These are phyloP conservation scores for Vipera latastei DNA, from an alignment of 2,797 vertebrate species.

Conservation along the genomic window DNA sequence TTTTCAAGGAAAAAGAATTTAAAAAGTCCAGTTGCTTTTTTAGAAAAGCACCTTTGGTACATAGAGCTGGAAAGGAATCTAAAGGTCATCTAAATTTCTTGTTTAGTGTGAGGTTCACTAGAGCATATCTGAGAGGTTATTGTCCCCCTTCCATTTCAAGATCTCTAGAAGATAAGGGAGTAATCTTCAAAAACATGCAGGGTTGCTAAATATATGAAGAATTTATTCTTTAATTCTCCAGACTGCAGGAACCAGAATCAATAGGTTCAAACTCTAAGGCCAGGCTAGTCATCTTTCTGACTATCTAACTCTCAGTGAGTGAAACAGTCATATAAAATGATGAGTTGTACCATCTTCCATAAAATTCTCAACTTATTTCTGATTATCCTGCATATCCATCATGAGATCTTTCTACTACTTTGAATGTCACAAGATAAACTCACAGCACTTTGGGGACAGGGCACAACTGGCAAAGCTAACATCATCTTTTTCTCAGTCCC, in stretches of 20 bases:
- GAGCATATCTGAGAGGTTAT: neutral
- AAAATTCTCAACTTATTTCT: too few relatives aligned
- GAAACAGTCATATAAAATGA: too few relatives aligned
- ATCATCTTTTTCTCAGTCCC: neutral
- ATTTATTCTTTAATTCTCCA: neutral
- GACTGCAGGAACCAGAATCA: neutral
- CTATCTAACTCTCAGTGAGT: neutral
- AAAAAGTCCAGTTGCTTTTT: neutral
- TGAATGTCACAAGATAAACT: neutral
- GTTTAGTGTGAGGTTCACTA: neutral
- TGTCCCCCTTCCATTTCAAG: neutral
- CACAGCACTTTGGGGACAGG: neutral
- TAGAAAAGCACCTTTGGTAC: neutral
- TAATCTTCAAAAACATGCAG: neutral
- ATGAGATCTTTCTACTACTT: too few relatives aligned
- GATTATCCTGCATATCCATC: too few relatives aligned
- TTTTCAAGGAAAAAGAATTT: neutral
- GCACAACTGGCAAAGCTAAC: neutral
- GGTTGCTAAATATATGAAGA: neutral
- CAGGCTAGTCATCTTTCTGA: neutral
- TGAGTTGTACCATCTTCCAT: too few relatives aligned
- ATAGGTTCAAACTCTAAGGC: neutral
- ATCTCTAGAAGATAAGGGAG: neutral
- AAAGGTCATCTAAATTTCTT: neutral
- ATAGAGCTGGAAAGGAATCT: neutral